These are phyloP conservation scores for Molossus alvarezi DNA, from an alignment of 2,797 vertebrate genomes.

Conservation along the genomic window DNA sequence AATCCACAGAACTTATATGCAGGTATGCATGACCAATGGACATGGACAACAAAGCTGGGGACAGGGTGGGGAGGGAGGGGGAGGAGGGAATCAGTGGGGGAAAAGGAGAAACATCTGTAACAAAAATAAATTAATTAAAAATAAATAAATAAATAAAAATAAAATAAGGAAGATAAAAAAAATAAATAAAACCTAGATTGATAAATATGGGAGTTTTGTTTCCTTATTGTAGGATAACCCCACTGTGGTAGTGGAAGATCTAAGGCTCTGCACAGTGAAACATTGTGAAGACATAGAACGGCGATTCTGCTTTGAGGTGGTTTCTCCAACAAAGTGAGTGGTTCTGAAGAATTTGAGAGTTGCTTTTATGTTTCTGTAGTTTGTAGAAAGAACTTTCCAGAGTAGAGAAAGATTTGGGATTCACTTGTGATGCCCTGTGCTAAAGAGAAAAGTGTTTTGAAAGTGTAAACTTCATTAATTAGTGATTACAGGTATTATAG, in stretches of 20 bases:
- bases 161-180: no score
- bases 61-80: no score
- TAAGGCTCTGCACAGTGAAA: slow-evolving; percentile 98
- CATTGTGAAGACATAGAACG: slow-evolving; percentile 98
- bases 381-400: slow-evolving; percentile 54
- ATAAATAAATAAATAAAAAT: no score
- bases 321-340: slow-evolving; percentile 99
- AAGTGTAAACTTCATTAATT: slow-evolving; percentile 47
- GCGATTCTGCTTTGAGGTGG: slow-evolving; percentile 99
- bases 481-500: background rate
- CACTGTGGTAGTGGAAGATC: slow-evolving; percentile 98
- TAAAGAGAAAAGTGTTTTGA: slow-evolving; percentile 58
- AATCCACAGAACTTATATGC: no score
- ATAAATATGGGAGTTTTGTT: background rate
- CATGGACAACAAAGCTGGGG: no score
- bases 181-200: background rate
- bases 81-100: no score
- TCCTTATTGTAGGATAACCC: slow-evolving; percentile 94
- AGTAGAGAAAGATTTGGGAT: slow-evolving; percentile 50
- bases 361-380: slow-evolving; percentile 44
- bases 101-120: no score
- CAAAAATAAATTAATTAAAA: no score
- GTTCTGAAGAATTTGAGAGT: slow-evolving; percentile 4
- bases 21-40: no score
- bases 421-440: background rate